phyloP scores from a whole-genome alignment of 2,888 invertebrate genomes.

The Balanococcus diminutus region DNA sequence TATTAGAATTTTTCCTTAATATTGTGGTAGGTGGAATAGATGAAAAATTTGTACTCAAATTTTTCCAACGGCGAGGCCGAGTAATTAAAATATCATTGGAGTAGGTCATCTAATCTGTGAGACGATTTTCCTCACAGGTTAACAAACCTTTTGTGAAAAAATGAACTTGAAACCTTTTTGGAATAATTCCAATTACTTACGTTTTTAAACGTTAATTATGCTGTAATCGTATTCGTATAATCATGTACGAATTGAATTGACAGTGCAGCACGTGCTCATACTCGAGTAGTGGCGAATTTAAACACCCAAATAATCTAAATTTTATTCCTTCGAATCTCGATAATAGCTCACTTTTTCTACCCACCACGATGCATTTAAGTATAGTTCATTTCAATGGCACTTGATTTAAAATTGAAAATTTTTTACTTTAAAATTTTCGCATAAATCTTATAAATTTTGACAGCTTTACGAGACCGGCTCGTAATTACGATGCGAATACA shows the following conservation, averaged over 20 bases:
- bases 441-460: background rate
- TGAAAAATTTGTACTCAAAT: background rate
- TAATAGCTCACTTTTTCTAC: background rate
- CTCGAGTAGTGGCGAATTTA: background rate
- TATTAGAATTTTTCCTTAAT: background rate
- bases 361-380: too few species aligned
- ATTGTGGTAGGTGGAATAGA: background rate
- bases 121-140: background rate
- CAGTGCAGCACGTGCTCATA: background rate
- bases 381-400: background rate
- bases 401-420: background rate
- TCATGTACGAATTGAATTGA: background rate
- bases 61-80: background rate
- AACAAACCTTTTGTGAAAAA: slow-evolving; percentile 3
- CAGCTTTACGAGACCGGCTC: too few species aligned
- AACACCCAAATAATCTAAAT: background rate
- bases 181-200: background rate
- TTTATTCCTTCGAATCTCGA: background rate
- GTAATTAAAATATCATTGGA: background rate
- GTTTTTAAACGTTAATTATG: background rate
- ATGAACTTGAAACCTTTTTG: slow-evolving; percentile 31
- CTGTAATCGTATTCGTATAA: background rate
- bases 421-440: background rate
- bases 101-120: slow-evolving; percentile 13
- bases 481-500: background rate